Evolutionary conservation across 2,797 vertebrate species (phyloP).

Genomic region (Brotula barbata): DNA sequence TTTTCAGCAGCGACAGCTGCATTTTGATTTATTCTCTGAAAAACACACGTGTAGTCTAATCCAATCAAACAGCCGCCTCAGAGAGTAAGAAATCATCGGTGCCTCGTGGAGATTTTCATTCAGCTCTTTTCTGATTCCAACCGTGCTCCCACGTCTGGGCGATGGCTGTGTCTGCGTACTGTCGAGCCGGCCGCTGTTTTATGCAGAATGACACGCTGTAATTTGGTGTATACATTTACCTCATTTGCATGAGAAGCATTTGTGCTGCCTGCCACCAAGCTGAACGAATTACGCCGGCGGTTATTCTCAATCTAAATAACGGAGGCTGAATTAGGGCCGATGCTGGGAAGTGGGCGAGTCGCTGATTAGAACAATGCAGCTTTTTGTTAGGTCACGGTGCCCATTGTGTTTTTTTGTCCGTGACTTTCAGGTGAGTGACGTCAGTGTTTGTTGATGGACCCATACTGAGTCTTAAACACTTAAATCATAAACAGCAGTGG

Average conservation of each 20-base stretch:
- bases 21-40: constrained; percentile 60
- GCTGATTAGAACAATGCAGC: constrained; percentile 33
- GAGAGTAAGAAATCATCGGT: constrained; percentile 63
- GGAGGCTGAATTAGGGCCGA: constrained; percentile 33
- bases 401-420: not conserved
- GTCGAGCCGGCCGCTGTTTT: constrained; percentile 27
- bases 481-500: too few species aligned
- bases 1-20: constrained; percentile 46
- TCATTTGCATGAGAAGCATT: constrained; percentile 73
- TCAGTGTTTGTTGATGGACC: constrained; percentile 33
- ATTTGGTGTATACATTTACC: constrained; percentile 70
- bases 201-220: constrained; percentile 68
- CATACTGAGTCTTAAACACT: constrained; percentile 22
- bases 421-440: constrained; percentile 36
- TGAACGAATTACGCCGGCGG: constrained; percentile 43
- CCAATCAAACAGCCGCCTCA: constrained; percentile 58
- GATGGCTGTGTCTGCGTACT: constrained; percentile 38
- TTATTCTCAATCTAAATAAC: constrained; percentile 62
- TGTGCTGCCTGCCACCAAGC: constrained; percentile 45
- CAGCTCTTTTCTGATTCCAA: constrained; percentile 18
- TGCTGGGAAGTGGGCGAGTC: constrained; percentile 62
- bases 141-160: constrained; percentile 20
- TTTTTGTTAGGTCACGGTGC: constrained; percentile 29
- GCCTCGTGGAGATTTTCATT: constrained; percentile 34
- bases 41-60: constrained; percentile 62